phyloP scores from a whole-genome alignment of 2,113 vertebrate species.

The Nestor notabilis region DNA sequence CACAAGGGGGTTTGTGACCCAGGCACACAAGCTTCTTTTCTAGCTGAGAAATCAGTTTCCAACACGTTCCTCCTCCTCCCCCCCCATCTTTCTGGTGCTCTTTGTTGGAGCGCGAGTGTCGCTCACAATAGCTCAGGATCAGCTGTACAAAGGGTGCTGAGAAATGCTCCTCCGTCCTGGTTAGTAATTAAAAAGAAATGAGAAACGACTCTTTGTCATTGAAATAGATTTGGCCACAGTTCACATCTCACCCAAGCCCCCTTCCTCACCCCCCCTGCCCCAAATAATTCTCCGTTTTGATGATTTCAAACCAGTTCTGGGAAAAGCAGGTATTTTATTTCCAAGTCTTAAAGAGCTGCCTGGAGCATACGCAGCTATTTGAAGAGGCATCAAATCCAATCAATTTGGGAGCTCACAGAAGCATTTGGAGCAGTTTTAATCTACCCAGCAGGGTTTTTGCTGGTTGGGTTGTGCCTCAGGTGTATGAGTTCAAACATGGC shows the following conservation, averaged over 20 bases:
- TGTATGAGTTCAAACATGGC: not conserved
- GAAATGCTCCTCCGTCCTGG: not conserved
- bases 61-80: not conserved
- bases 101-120: not conserved
- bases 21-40: not conserved
- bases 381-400: not conserved
- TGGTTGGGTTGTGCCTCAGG: not conserved
- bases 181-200: not conserved
- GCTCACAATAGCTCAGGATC: not conserved
- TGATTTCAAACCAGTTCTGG: not conserved
- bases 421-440: not conserved
- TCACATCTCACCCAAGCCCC: not conserved
- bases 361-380: not conserved
- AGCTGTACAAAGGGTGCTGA: not conserved
- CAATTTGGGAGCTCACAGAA: not conserved
- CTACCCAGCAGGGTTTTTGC: not conserved
- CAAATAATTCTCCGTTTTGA: not conserved
- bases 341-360: not conserved
- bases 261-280: not conserved
- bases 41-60: not conserved
- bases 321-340: not conserved
- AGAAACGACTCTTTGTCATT: not conserved
- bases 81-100: not conserved
- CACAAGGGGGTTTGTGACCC: slow-evolving; percentile 5
- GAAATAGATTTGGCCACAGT: not conserved